Percentiles rank a stretch among this genome's conserved stretches.
phyloP scores from a whole-genome alignment of 37 sponge, comb jelly and placozoan species.

The Ianthella basta region DNA sequence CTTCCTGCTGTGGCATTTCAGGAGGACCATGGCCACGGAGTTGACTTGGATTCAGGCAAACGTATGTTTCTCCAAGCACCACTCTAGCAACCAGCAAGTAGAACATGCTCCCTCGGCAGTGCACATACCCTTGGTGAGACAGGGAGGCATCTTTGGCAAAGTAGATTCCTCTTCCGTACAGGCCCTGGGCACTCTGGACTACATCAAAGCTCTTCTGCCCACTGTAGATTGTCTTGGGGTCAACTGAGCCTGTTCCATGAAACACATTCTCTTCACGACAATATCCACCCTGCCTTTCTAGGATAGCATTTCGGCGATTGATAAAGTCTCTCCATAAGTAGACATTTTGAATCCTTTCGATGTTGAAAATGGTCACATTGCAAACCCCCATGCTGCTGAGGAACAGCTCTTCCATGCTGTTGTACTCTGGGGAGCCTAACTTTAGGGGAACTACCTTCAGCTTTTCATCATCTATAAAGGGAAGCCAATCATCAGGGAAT shows the following conservation, averaged over 20 bases:
- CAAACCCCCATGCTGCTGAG: conserved; percentile 15
- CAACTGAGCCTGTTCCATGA: conserved; percentile 56
- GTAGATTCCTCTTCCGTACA: conserved; percentile 74
- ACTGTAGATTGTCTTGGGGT: conserved; percentile 51
- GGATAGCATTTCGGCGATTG: background rate
- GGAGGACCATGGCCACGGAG: background rate
- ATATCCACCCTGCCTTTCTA: background rate
- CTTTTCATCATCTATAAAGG: background rate
- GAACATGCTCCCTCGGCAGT: too few species aligned
- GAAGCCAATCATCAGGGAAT: conserved; percentile 10
- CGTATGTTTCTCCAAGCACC: background rate
- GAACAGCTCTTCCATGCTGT: background rate
- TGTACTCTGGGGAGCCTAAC: background rate
- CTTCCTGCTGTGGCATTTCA: background rate
- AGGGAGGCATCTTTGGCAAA: conserved; percentile 68
- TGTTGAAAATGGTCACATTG: background rate
- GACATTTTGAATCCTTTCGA: conserved; percentile 4
- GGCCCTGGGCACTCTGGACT: conserved; percentile 39
- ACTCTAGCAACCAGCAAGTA: background rate
- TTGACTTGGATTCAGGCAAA: too few species aligned
- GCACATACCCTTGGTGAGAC: conserved; percentile 52
- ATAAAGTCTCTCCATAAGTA: conserved; percentile 16
- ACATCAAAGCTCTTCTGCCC: conserved; percentile 63
- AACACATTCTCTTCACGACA: conserved; percentile 5
- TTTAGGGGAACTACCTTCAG: background rate